Conservation (phyloP, 2,888 invertebrate species). For the Chromoteleia sp. region DNA sequence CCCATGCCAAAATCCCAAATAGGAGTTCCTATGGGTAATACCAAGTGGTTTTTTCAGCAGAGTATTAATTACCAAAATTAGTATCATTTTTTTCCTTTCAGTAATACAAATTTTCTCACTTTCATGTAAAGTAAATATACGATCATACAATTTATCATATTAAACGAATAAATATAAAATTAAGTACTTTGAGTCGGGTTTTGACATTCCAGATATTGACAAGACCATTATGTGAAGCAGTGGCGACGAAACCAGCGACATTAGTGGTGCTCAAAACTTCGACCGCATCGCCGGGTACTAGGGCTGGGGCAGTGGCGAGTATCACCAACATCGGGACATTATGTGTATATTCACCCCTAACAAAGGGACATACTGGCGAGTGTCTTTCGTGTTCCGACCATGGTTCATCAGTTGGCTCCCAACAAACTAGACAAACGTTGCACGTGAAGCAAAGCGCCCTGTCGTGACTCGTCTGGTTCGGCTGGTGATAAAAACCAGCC, state of each 20-base stretch:
- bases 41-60: no score
- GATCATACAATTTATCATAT: no score
- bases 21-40: no score
- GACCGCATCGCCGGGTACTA: slow-evolving; percentile 81
- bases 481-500: slow-evolving; percentile 98
- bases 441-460: slow-evolving; percentile 98
- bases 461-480: slow-evolving; percentile 95
- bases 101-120: no score
- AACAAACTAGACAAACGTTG: slow-evolving; percentile 96
- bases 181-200: slow-evolving; percentile 88
- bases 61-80: no score
- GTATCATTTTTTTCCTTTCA: no score
- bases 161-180: neutral
- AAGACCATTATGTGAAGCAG: slow-evolving; percentile 85
- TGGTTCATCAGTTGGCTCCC: slow-evolving; percentile 98
- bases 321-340: slow-evolving; percentile 94
- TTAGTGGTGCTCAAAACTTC: slow-evolving; percentile 82
- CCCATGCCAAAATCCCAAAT: no score
- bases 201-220: slow-evolving; percentile 94
- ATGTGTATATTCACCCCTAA: slow-evolving; percentile 97
- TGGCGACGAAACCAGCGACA: slow-evolving; percentile 84
- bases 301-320: slow-evolving; percentile 85
- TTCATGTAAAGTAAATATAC: no score
- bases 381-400: slow-evolving; percentile 99
- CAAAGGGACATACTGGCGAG: slow-evolving; percentile 96